Base-by-base conservation (phyloP, 1,140 invertebrate genomes). In the Heliothis subflexa region DNA sequence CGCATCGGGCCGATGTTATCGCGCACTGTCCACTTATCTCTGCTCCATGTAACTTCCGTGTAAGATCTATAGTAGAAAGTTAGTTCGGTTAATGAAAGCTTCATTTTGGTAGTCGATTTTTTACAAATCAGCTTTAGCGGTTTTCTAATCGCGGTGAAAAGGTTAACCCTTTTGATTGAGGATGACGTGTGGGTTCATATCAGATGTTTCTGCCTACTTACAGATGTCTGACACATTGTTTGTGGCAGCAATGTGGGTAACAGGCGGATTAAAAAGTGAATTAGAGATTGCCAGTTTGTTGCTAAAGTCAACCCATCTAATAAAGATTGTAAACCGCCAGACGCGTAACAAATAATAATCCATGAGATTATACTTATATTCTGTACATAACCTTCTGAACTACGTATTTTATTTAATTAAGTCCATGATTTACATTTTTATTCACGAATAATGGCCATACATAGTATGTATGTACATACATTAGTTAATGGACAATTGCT, bases 11-110 rank as follows among this genome's bases (percentile, higher is more conserved):
- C 49, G 74, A 77, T 77, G 74, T 68, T 77, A 77, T 77, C 61
- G 61, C 62, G 59, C 59, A 54, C 71, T 49, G 54, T 64, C 45
- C 59, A 75, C 73, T 77, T 66, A 77, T 77, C 74, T 72, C 70
- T 75, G 74, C 62, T 77, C 74, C 40, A 61, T 64, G 73, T 68
- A 68, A 77, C 61, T 77, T 68, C 62, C 74, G 62, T 77, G 18
- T 77, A 75, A 61, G 73, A 75, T 75, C 57, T 75, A 62, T 66
- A 68, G 74, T 77, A 77, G 74, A 77, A 77, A 77, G 74, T 77
- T 70, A 33, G 66, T 52, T 47, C 25, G 49, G 16, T 75, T 68
- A 77, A 68, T 77, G 61, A 77, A 77, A 77, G 74, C 47, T 77
- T 68, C 49, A 45, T 77, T 77, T 77, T 77, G 62, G 61, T 66